phyloP scores from a whole-genome alignment of 1,140 invertebrate species.

The Nasonia longicornis region DNA sequence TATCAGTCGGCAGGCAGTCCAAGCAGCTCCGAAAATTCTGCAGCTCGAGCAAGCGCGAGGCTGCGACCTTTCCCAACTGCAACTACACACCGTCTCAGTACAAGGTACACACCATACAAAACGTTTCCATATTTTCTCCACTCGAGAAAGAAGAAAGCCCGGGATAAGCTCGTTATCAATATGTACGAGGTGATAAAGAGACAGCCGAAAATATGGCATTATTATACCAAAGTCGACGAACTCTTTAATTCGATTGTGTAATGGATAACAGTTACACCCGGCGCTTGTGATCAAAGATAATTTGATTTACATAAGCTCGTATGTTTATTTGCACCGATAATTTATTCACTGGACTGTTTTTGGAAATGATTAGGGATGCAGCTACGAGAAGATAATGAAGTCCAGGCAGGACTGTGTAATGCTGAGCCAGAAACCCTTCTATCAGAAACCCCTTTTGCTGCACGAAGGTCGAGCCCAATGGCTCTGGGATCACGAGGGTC shows the following conservation, averaged over 20 bases:
- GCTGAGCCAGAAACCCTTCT: constrained; percentile 81
- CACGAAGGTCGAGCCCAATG: constrained; percentile 92
- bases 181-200: background rate
- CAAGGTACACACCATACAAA: constrained; percentile 14
- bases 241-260: background rate
- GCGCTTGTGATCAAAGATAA: background rate
- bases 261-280: background rate
- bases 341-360: background rate
- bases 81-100: constrained; percentile 28
- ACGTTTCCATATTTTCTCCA: too few relatives aligned
- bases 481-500: constrained; percentile 89
- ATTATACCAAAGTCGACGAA: background rate
- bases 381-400: constrained; percentile 71
- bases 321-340: too few relatives aligned
- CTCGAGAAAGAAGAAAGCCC: too few relatives aligned
- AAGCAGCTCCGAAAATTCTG: constrained; percentile 29
- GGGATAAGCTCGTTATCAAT: background rate
- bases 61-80: constrained; percentile 24
- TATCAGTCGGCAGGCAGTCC: constrained; percentile 20
- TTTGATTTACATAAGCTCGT: too few relatives aligned
- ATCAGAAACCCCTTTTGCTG: constrained; percentile 86
- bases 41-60: background rate
- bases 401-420: constrained; percentile 76
- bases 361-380: constrained; percentile 69
- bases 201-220: background rate